Conservation (phyloP, 2,888 invertebrate species). For the Phrixothrix hirtus region DNA sequence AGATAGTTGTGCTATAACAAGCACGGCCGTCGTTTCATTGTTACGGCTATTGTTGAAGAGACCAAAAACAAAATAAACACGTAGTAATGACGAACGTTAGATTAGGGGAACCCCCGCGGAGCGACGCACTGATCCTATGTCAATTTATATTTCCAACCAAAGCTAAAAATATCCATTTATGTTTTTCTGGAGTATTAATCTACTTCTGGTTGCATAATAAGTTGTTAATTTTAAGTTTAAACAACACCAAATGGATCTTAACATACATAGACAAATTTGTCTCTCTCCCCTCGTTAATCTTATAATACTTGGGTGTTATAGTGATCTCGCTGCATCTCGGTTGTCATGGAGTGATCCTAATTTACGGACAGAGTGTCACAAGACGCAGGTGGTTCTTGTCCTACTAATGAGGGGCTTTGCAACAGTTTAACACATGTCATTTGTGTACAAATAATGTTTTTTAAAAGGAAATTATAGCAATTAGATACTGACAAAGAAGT, state of each 20-base stretch:
- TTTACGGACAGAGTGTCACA: constrained; percentile 40
- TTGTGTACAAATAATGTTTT: constrained; percentile 30
- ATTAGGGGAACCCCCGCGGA: constrained; percentile 28
- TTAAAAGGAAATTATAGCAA: constrained; percentile 13
- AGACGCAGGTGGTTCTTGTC: constrained; percentile 49
- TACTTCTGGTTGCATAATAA: too few relatives aligned
- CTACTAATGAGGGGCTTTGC: constrained; percentile 46
- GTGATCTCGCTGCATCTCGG: constrained; percentile 31
- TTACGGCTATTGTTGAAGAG: constrained; percentile 31
- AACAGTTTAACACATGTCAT: constrained; percentile 32
- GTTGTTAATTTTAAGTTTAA: constrained; percentile 6
- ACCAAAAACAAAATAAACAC: constrained; percentile 39
- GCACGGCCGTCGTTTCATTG: constrained; percentile 27
- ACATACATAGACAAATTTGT: background rate
- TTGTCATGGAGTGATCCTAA: constrained; percentile 44
- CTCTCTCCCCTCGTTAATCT: constrained; percentile 10
- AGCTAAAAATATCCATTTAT: too few relatives aligned
- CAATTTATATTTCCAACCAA: too few relatives aligned
- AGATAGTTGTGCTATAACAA: constrained; percentile 23
- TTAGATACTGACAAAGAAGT: constrained; percentile 1
- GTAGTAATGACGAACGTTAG: constrained; percentile 33
- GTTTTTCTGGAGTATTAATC: too few relatives aligned
- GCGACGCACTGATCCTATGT: constrained; percentile 8
- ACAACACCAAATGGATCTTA: background rate
- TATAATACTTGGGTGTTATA: constrained; percentile 11